Evolutionary conservation across 1,140 invertebrate species (phyloP).

Genomic region (Bombyx mori): DNA sequence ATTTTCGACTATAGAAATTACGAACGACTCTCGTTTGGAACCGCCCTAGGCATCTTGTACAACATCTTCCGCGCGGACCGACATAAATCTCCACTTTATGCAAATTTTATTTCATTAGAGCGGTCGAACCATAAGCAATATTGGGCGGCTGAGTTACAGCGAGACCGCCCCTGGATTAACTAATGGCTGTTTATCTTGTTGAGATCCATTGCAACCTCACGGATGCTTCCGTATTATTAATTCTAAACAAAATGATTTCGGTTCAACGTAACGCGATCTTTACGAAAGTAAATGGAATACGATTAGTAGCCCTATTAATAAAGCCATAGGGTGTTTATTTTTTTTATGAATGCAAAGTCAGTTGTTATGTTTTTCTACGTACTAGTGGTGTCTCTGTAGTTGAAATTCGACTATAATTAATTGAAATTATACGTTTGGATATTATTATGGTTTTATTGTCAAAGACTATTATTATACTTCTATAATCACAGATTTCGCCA

Average conservation of each 20-base stretch:
- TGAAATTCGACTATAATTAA: too few species aligned
- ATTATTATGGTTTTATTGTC: too few species aligned
- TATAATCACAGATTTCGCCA: too few species aligned
- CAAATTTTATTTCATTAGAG: slow-evolving; percentile 69
- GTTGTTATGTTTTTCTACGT: too few species aligned
- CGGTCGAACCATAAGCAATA: slow-evolving; percentile 62
- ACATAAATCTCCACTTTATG: slow-evolving; percentile 66
- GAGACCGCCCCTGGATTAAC: slow-evolving; percentile 57
- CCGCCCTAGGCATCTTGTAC: slow-evolving; percentile 31
- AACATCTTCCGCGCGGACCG: slow-evolving; percentile 29
- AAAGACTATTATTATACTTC: too few species aligned
- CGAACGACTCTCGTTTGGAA: slow-evolving; percentile 23
- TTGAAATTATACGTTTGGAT: too few species aligned
- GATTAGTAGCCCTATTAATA: too few species aligned
- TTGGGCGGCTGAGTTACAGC: slow-evolving; percentile 53
- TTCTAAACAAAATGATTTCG: slow-evolving; percentile 10
- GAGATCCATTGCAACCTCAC: slow-evolving; percentile 34
- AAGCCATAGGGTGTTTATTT: too few species aligned
- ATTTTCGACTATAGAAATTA: background rate
- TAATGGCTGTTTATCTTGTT: slow-evolving; percentile 68
- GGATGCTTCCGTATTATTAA: slow-evolving; percentile 47
- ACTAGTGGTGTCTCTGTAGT: too few species aligned
- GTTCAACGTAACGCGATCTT: too few species aligned
- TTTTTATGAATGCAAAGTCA: too few species aligned
- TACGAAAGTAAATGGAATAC: too few species aligned